These are phyloP conservation scores for Hirtodrosophila alboralis DNA, from an alignment of 2,888 invertebrate genomes.

Conservation along the genomic window DNA sequence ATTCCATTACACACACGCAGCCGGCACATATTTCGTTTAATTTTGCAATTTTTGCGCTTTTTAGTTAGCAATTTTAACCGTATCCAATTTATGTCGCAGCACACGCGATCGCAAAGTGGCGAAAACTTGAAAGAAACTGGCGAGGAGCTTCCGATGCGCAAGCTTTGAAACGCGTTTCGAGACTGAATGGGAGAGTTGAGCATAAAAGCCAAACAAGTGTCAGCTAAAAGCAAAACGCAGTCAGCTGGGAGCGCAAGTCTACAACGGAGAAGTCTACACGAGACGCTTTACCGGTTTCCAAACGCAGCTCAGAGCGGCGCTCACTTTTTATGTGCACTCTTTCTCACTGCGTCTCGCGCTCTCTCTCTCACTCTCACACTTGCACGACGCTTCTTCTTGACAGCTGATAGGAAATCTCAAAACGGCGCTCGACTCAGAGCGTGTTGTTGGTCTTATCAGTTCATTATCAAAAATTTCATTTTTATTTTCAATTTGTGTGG, in stretches of 20 bases:
- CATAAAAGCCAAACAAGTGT: constrained; percentile 68
- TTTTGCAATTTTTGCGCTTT: constrained; percentile 41
- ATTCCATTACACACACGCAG: constrained; percentile 35
- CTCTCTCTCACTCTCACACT: too few relatives aligned
- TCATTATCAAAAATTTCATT: constrained; percentile 68
- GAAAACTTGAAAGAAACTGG: constrained; percentile 13
- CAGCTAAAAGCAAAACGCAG: constrained; percentile 23
- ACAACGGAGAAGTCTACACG: constrained; percentile 53
- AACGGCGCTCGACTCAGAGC: constrained; percentile 48
- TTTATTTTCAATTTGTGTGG: constrained; percentile 73
- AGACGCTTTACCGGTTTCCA: constrained; percentile 55
- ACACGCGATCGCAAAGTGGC: constrained; percentile 36
- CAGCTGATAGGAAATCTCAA: constrained; percentile 57
- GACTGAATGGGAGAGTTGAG: constrained; percentile 61
- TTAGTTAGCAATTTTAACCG: constrained; percentile 34
- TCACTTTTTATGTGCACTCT: constrained; percentile 17
- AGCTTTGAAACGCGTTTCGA: constrained; percentile 76
- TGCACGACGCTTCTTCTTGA: constrained; percentile 1
- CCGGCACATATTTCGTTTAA: constrained; percentile 30
- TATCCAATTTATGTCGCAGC: constrained; percentile 46
- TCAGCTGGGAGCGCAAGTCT: constrained; percentile 57
- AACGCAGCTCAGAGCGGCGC: constrained; percentile 13
- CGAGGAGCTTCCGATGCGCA: constrained; percentile 41
- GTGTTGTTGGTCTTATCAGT: constrained; percentile 62
- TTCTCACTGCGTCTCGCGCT: too few relatives aligned